Percentiles rank a stretch among this genome's conserved stretches.
Conservation (phyloP, 2,113 vertebrate species). For the Elachura formosa region DNA sequence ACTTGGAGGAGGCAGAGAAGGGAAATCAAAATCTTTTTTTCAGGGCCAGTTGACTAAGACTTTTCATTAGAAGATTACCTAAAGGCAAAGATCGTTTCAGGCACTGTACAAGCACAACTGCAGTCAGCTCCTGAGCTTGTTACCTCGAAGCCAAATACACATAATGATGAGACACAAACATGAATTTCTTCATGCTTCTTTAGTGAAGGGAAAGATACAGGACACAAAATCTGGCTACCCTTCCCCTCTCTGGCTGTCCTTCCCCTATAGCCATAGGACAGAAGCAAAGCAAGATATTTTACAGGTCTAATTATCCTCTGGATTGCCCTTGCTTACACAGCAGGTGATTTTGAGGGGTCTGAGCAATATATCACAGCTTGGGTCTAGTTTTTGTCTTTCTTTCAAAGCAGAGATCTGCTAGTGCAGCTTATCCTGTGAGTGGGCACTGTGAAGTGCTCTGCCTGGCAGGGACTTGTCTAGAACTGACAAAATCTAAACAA, state of each 20-base stretch:
- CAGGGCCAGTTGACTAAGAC: background rate
- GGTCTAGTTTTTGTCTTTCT: background rate
- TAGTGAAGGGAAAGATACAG: background rate
- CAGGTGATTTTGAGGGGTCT: background rate
- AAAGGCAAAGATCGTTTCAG: background rate
- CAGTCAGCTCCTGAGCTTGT: background rate
- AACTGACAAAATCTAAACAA: background rate
- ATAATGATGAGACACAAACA: background rate
- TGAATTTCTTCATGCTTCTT: background rate
- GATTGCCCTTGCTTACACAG: background rate
- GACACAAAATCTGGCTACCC: background rate
- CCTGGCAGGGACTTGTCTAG: background rate
- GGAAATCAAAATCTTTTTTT: background rate
- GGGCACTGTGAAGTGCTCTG: background rate
- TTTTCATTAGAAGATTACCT: background rate
- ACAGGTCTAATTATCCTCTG: background rate
- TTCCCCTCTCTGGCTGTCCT: background rate
- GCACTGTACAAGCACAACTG: background rate
- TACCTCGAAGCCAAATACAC: background rate
- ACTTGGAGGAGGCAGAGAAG: background rate
- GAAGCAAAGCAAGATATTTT: background rate
- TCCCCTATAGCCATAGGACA: background rate
- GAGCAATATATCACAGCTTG: background rate
- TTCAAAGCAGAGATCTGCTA: background rate
- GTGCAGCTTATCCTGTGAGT: background rate